These are phyloP conservation scores for Etheostoma perlongum DNA, from an alignment of 2,797 vertebrate genomes.

Conservation along the genomic window DNA sequence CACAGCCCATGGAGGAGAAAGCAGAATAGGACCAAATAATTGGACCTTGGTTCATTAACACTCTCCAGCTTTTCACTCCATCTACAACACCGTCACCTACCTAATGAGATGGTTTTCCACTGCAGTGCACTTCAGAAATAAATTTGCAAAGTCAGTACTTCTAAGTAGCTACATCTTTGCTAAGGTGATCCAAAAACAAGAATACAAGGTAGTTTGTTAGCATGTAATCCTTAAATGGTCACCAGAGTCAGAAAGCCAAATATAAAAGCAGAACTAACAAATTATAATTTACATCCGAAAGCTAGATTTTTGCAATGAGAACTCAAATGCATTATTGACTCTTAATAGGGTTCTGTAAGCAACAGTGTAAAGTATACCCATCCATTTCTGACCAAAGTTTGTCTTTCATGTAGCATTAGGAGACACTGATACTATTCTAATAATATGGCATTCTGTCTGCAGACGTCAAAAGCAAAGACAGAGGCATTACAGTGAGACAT, in stretches of 20 bases:
- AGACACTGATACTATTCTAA: not conserved
- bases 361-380: constrained; percentile 2
- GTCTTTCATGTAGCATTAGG: constrained; percentile 6
- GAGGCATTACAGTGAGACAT: constrained; percentile 16
- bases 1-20: constrained; percentile 50
- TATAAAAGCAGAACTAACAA: not conserved
- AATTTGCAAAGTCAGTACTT: constrained; percentile 15
- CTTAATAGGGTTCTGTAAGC: not conserved
- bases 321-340: not conserved
- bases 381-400: constrained; percentile 10
- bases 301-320: not conserved
- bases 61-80: constrained; percentile 35
- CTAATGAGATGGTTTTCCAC: constrained; percentile 17
- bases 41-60: constrained; percentile 57
- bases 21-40: constrained; percentile 60
- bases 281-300: not conserved
- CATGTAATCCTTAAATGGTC: not conserved
- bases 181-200: not conserved
- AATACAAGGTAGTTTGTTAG: not conserved
- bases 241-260: not conserved
- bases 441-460: constrained; percentile 7
- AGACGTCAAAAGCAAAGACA: constrained; percentile 34
- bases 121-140: constrained; percentile 54
- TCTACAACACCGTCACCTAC: constrained; percentile 35
- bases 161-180: not conserved